Evolutionary conservation across 35 echinoderm and acorn worm genomes (phyloP), one percentile per base, ranked within the genome.

Genomic region (Ophioderma brevispina): DNA sequence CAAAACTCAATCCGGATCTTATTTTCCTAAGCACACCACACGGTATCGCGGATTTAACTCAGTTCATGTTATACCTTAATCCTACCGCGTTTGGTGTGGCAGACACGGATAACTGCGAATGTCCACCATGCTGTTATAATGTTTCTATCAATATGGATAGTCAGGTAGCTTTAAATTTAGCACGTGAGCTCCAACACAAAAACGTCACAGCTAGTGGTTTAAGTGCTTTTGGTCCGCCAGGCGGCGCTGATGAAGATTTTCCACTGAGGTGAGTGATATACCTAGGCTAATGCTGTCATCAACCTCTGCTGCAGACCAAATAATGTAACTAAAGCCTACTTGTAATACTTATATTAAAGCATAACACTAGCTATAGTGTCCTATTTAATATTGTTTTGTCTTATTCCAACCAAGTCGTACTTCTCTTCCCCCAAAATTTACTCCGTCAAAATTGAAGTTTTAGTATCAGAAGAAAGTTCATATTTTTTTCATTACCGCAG

Each of bases 1-100:
- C 34, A 1, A 34, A 85, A 11, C 76, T 85, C 25, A 85, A 78
- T 21, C 90, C 90, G 14, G 90, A 92, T 39, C 5, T 92, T 32
- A 86, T 92, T 56, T 77, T 92, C 25, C 82, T 92, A 10, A 92
- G 90, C 77, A 92, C 90, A 0, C 90, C 90, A 32, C 90, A 92
- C 36, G 90, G 90, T 10, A 80, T 92, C 46, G 64, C 90, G 0
- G 90, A 92, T 79, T 55, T 52, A 39, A 84, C 79, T 3, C 38
- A 92, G 21, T 91, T 84, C 41, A 30, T 84, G 32, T 77, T 91
- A 23, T 91, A 84, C 35, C 38, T 84, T 43, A 91, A 91, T 77
- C 81, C 79, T 23, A 77, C 31, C 3, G 90, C 38, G 0, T 85
- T 33, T 37, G 90, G 90, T 30, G 25, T 42, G 55, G 90, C 80